A percentile compares a stretch with the other conserved stretches of the same genome.
Conservation (phyloP, 1,140 invertebrate species). For the Zelostemma sp. region DNA sequence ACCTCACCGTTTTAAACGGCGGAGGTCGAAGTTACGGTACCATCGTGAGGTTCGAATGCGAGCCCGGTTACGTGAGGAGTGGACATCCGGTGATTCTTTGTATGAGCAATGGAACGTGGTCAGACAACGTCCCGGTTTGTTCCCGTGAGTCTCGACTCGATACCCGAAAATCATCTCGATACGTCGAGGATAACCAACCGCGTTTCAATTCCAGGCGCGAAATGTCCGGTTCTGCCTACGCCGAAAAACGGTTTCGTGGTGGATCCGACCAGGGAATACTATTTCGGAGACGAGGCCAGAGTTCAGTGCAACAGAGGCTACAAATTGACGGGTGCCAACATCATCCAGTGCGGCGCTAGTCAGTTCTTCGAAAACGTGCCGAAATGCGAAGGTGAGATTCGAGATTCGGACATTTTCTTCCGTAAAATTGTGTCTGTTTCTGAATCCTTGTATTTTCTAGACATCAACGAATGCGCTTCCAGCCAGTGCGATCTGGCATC, state of each 20-base stretch:
- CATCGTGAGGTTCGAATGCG: conserved; percentile 94
- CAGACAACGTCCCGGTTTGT: conserved; percentile 89
- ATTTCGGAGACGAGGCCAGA: conserved; percentile 90
- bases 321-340: conserved; percentile 85
- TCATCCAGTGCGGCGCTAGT: conserved; percentile 88
- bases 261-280: conserved; percentile 80
- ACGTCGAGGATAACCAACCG: too few relatives aligned
- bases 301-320: conserved; percentile 94
- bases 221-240: conserved; percentile 85
- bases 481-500: conserved; percentile 91
- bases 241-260: conserved; percentile 89
- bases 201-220: conserved; percentile 77
- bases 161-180: too few relatives aligned
- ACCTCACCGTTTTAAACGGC: conserved; percentile 91
- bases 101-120: conserved; percentile 98
- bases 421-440: background rate
- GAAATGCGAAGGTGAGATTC: conserved; percentile 79
- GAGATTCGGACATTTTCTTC: background rate
- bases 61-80: conserved; percentile 89
- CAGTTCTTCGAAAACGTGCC: conserved; percentile 89
- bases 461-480: conserved; percentile 92
- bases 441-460: conserved; percentile 71
- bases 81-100: conserved; percentile 93
- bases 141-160: conserved; percentile 81
- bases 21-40: conserved; percentile 95